Evolutionary conservation across 2,113 vertebrate species (phyloP).

Genomic region (Cathartes aura): DNA sequence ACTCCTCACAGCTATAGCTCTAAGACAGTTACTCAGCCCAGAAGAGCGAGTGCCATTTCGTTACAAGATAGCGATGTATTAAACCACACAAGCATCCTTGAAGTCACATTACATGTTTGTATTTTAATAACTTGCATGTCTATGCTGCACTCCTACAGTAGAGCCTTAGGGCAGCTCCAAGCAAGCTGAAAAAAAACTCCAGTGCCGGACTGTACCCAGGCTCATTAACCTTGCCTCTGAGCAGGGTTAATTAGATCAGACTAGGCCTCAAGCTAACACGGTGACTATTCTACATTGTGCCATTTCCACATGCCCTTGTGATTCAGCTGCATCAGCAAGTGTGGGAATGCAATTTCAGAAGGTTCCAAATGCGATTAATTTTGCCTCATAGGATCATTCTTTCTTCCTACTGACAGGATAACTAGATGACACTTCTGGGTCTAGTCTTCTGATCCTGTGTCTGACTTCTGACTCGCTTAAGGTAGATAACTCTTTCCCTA

Average conservation of each 20-base stretch:
- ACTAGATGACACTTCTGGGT: background rate
- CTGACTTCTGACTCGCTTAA: background rate
- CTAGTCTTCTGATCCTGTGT: background rate
- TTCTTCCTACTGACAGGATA: background rate
- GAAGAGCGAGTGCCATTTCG: background rate
- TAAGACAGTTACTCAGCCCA: background rate
- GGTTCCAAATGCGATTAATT: background rate
- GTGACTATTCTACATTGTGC: background rate
- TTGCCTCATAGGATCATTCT: background rate
- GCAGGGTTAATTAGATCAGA: slow-evolving; percentile 42
- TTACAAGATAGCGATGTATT: accelerated
- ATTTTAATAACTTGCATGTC: background rate
- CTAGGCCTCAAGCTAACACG: background rate
- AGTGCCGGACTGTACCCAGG: background rate
- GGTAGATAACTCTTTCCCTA: background rate
- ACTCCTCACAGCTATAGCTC: background rate
- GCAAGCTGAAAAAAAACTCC: background rate
- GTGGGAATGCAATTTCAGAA: background rate
- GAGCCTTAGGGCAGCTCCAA: slow-evolving; percentile 17
- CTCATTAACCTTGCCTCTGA: slow-evolving; percentile 43
- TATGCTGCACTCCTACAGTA: background rate
- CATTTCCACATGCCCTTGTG: background rate
- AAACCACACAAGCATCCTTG: background rate
- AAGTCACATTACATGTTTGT: background rate
- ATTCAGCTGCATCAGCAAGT: background rate